phyloP scores from a whole-genome alignment of 2,113 vertebrate genomes.

The Aplodontia rufa region DNA sequence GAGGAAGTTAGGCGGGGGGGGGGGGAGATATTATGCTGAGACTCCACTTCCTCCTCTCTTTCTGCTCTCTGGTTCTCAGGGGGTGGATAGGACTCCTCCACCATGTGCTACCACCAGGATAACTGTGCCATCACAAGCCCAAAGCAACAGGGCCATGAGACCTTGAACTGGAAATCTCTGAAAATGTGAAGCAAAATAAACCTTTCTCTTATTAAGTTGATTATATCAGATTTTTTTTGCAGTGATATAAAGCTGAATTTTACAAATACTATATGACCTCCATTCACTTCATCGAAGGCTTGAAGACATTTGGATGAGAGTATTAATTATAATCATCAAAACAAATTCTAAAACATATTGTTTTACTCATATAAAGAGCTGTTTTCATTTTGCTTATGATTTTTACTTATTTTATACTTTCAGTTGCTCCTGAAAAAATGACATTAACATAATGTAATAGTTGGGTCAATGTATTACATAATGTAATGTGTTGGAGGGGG shows the following conservation, averaged over 20 bases:
- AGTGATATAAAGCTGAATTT: not conserved
- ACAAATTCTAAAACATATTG: not conserved
- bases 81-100: not conserved
- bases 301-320: not conserved
- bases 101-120: not conserved
- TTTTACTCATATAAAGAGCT: not conserved
- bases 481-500: no score
- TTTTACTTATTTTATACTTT: conserved; percentile 5
- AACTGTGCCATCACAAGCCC: not conserved
- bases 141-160: not conserved
- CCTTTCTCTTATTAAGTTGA: not conserved
- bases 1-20: not conserved
- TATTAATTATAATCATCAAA: not conserved
- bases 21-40: not conserved
- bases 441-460: not conserved
- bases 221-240: not conserved
- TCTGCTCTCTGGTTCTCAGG: not conserved
- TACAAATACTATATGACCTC: not conserved
- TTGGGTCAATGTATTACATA: no score
- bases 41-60: not conserved
- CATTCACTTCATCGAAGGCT: not conserved
- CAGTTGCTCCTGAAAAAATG: not conserved
- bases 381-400: not conserved
- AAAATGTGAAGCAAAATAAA: not conserved
- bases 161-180: not conserved